A percentile compares a stretch with the other conserved stretches of the same genome.
phyloP scores from a whole-genome alignment of 1,140 invertebrate genomes.

The Drosophila lacertosa region DNA sequence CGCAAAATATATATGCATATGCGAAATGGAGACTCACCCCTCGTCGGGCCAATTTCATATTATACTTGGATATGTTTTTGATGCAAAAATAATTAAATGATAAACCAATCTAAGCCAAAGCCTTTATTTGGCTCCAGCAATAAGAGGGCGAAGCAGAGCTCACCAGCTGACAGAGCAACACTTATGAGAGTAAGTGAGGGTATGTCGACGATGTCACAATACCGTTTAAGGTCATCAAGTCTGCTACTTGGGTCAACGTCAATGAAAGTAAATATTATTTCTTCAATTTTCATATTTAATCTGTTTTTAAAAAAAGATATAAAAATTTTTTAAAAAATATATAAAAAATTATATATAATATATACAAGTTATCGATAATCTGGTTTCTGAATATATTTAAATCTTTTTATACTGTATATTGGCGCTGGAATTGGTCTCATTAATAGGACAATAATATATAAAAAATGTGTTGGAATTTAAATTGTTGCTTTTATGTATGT shows the following conservation, averaged over 20 bases:
- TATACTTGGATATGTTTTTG: conserved; percentile 8
- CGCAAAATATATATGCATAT: conserved; percentile 28
- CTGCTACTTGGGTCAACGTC: conserved; percentile 1
- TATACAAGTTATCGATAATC: too few relatives aligned
- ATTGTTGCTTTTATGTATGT: too few relatives aligned
- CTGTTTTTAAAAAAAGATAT: conserved; percentile 77
- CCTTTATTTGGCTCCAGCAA: conserved; percentile 58
- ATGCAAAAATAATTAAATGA: conserved; percentile 76
- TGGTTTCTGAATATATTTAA: too few relatives aligned
- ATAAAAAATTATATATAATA: too few relatives aligned
- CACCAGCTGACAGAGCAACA: conserved; percentile 44
- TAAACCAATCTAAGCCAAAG: conserved; percentile 72
- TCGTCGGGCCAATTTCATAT: conserved; percentile 19
- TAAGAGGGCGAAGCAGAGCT: conserved; percentile 13
- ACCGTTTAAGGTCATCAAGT: conserved; percentile 2
- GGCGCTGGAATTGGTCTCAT: too few relatives aligned
- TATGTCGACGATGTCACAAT: conserved; percentile 7
- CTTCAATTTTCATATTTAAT: conserved; percentile 77
- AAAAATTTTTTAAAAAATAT: too few relatives aligned
- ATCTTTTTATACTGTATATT: too few relatives aligned
- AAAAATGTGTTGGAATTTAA: too few relatives aligned
- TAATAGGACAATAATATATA: too few relatives aligned
- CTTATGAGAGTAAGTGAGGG: conserved; percentile 28
- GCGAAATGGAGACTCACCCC: not conserved
- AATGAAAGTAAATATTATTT: too few relatives aligned